Evolutionary conservation across 1,140 invertebrate genomes (phyloP).

Genomic region (Pentalonia nigronervosa): DNA sequence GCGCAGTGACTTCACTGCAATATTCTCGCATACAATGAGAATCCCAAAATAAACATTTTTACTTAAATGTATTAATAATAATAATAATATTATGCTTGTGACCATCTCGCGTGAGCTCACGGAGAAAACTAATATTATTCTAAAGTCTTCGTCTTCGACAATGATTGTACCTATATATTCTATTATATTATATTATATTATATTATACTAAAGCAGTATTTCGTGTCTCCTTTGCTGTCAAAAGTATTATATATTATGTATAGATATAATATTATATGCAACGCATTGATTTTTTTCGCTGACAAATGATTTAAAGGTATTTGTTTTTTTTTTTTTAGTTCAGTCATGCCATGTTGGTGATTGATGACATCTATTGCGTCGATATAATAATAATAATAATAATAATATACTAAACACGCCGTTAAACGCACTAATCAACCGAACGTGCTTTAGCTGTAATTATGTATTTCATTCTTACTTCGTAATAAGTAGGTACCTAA

Average conservation of each 20-base stretch:
- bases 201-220: neutral
- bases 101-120: neutral
- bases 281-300: neutral
- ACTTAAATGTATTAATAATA: neutral
- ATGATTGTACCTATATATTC: neutral
- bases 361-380: neutral
- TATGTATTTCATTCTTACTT: constrained; percentile 1
- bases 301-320: neutral
- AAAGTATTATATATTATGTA: neutral
- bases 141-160: neutral
- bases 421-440: neutral
- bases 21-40: neutral
- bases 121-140: constrained; percentile 17
- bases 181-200: no score
- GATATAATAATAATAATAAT: neutral
- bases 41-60: constrained; percentile 12
- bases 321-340: neutral
- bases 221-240: neutral
- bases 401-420: neutral
- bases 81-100: no score
- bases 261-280: neutral
- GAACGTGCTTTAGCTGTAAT: neutral
- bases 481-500: neutral
- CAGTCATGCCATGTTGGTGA: neutral
- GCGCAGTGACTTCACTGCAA: neutral